Conservation (phyloP, 2,888 invertebrate species). For the Acanthosoma haemorrhoidale region DNA sequence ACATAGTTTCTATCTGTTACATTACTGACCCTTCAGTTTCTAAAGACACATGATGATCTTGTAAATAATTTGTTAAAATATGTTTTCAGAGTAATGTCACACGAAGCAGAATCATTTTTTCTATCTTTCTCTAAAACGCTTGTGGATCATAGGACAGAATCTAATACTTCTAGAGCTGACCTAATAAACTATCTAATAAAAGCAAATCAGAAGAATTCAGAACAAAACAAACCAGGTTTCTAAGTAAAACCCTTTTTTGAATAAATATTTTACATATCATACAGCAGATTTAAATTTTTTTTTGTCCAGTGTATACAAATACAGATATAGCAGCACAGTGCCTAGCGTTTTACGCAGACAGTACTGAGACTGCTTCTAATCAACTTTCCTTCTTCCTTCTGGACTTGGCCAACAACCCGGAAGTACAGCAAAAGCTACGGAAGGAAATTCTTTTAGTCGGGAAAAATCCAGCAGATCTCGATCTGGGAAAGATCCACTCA, state of each 20-base stretch:
- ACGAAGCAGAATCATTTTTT: conserved; percentile 35
- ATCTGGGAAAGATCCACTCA: neutral
- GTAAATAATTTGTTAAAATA: too few relatives aligned
- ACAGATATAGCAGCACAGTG: conserved; percentile 27
- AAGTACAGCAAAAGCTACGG: conserved; percentile 21
- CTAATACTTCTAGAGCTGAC: neutral
- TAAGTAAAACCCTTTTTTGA: neutral
- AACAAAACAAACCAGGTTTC: neutral
- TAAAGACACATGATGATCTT: too few relatives aligned
- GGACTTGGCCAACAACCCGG: conserved; percentile 21
- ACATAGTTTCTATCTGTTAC: too few relatives aligned
- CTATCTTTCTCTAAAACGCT: conserved; percentile 33
- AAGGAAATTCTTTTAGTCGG: conserved; percentile 21
- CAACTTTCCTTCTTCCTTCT: conserved; percentile 13
- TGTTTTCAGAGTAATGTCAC: conserved; percentile 21
- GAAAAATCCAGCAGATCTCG: neutral
- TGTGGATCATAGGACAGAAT: conserved; percentile 9
- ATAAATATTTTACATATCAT: neutral
- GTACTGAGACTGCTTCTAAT: conserved; percentile 26
- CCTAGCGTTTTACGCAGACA: conserved; percentile 27
- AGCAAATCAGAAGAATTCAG: neutral
- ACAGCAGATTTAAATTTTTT: neutral
- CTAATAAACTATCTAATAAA: neutral
- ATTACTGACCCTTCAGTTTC: too few relatives aligned
- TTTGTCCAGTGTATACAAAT: neutral